Evolutionary conservation across 92 coral and sea anemone genomes (phyloP).

Genomic region (Nematostella vectensis): DNA sequence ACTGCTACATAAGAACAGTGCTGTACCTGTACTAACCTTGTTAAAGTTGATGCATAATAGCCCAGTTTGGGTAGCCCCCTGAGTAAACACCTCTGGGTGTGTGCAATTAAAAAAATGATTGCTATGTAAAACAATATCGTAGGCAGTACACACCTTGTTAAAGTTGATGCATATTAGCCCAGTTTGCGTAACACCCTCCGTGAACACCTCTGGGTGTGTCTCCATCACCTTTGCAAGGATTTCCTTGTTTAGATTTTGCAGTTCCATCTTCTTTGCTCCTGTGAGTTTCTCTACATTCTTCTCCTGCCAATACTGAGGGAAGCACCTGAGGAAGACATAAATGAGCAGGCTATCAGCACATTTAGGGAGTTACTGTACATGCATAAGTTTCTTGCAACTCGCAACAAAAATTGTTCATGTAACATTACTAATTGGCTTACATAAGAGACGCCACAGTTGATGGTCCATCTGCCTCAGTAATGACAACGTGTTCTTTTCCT

Average conservation of each 20-base stretch:
- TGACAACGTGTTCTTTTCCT: constrained; percentile 44
- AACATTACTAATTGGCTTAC: too few species aligned
- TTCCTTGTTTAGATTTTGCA: constrained; percentile 72
- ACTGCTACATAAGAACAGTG: constrained; percentile 82
- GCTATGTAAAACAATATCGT: too few species aligned
- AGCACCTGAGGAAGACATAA: constrained; percentile 41
- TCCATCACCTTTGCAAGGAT: constrained; percentile 45
- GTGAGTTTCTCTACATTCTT: constrained; percentile 61
- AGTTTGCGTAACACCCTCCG: constrained; percentile 63
- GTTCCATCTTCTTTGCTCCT: constrained; percentile 83
- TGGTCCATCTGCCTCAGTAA: constrained; percentile 42
- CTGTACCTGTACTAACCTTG: constrained; percentile 78
- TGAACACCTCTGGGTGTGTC: constrained; percentile 45
- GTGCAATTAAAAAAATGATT: too few species aligned
- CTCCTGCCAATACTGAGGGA: constrained; percentile 89
- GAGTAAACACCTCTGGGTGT: constrained; percentile 50
- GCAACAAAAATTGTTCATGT: too few species aligned
- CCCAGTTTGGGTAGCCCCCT: constrained; percentile 71
- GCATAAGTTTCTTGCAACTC: too few species aligned
- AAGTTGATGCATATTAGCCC: constrained; percentile 76
- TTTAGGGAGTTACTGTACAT: too few species aligned
- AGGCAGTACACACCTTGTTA: constrained; percentile 69
- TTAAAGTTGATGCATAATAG: constrained; percentile 70
- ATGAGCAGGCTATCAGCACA: too few species aligned
- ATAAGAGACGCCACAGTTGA: constrained; percentile 56